phyloP scores from a whole-genome alignment of 2,113 vertebrate genomes.

The Petroica traversi region DNA sequence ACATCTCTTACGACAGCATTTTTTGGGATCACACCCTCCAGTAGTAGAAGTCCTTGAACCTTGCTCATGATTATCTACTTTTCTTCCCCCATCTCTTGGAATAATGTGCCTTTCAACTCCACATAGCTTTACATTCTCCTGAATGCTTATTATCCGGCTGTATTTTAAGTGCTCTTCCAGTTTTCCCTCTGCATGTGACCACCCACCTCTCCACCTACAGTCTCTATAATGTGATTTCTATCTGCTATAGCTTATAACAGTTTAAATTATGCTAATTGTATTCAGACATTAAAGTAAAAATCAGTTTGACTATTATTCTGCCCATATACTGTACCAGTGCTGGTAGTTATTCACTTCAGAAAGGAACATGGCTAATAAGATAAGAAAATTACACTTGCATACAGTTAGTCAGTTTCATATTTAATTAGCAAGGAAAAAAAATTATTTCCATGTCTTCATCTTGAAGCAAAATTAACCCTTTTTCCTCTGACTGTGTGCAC shows the following conservation, averaged over 20 bases:
- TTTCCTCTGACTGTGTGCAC: not conserved
- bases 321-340: slow-evolving; percentile 55
- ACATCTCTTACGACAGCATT: not conserved
- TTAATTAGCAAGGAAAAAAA: slow-evolving; percentile 58
- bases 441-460: slow-evolving; percentile 48
- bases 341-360: slow-evolving; percentile 74
- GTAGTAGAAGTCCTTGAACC: slow-evolving; percentile 8
- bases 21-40: not conserved
- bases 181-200: slow-evolving; percentile 70
- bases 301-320: slow-evolving; percentile 71
- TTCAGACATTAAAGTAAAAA: slow-evolving; percentile 75
- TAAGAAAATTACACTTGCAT: slow-evolving; percentile 74
- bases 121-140: slow-evolving; percentile 31
- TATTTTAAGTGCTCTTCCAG: slow-evolving; percentile 72
- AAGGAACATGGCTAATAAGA: slow-evolving; percentile 74
- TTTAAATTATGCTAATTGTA: slow-evolving; percentile 79
- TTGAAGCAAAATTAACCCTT: slow-evolving; percentile 50
- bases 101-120: slow-evolving; percentile 34
- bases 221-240: slow-evolving; percentile 76
- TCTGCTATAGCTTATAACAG: slow-evolving; percentile 73
- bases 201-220: slow-evolving; percentile 77
- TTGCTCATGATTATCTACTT: not conserved
- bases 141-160: slow-evolving; percentile 68
- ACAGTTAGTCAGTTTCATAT: slow-evolving; percentile 64
- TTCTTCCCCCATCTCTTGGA: not conserved